Evolutionary conservation across 2,113 vertebrate genomes (phyloP).

Genomic region (Cinclus mexicanus): DNA sequence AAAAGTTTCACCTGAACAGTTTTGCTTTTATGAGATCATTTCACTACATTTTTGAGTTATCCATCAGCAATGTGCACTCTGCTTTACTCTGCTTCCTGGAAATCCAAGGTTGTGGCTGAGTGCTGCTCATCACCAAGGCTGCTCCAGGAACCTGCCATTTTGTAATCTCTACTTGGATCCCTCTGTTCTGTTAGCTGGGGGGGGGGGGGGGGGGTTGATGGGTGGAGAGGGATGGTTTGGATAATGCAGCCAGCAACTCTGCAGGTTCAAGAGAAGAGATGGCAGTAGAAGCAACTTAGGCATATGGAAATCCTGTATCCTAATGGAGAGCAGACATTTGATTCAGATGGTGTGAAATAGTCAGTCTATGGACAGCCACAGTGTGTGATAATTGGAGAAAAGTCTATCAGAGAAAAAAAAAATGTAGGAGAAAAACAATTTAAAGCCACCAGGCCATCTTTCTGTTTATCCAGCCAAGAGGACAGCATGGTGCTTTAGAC

Average conservation of each 20-base stretch:
- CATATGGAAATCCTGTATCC: neutral
- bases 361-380: neutral
- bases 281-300: neutral
- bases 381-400: neutral
- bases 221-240: neutral
- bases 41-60: neutral
- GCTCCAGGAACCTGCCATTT: neutral
- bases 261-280: neutral
- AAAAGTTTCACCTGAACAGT: neutral
- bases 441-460: neutral
- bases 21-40: neutral
- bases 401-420: neutral
- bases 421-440: neutral
- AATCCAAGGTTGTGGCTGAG: neutral
- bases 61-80: accelerated
- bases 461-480: neutral
- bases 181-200: neutral
- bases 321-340: neutral
- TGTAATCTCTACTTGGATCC: neutral
- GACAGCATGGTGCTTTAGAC: neutral
- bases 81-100: neutral
- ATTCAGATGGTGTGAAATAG: neutral
- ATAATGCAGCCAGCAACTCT: neutral
- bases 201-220: neutral
- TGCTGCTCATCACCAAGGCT: neutral